Evolutionary conservation across 2,797 vertebrate species (phyloP), one percentile per base, ranked within the genome.

Genomic region (Luscinia luscinia): DNA sequence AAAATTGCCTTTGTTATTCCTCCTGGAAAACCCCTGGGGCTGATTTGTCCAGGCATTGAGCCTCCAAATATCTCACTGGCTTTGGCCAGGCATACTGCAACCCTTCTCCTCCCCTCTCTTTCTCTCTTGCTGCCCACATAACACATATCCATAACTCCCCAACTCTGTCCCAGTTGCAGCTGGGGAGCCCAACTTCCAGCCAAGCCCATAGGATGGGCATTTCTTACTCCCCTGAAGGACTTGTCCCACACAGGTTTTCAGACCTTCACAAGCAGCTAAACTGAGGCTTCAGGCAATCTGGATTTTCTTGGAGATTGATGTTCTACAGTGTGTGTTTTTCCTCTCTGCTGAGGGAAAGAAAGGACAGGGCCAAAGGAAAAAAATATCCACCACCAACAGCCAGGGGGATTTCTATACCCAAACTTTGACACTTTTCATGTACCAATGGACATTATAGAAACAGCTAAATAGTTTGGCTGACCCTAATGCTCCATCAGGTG

Each of bases 21-120:
- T 3, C 0, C 18, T 48, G 46, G 27, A 59, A 15, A 49, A 12
- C 2, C 12, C 14, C 34, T 57, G 61, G 57, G 17, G n/a, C 36
- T 84, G 49, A 63, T 26, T 52, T 51, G 12, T 0, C 0, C 13
- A 19, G 64, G 22, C 2, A 1, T 2, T 40, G 70, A 19, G 1
- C 13, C 21, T 81, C 48, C 26, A 17, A 9, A 59, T 43, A 19
- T 64, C 6, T 8, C 32, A 28, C 4, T 2, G 6, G 5, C 9
- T 69, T 46, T 61, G 62, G 19, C 20, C 52, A 84, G 51, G 34
- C 2, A 6, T 15, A 20, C 3, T 75, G 46, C 9, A 36, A 48
- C 27, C 8, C 32, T 62, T 27, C 20, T 87, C 18, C 61, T 69
- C 16, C 30, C 15, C 46, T 67, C 14, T 34, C 8, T 63, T 78